These are phyloP conservation scores for Misgurnus mizolepis DNA, from an alignment of 2,113 vertebrate species.

Conservation along the genomic window DNA sequence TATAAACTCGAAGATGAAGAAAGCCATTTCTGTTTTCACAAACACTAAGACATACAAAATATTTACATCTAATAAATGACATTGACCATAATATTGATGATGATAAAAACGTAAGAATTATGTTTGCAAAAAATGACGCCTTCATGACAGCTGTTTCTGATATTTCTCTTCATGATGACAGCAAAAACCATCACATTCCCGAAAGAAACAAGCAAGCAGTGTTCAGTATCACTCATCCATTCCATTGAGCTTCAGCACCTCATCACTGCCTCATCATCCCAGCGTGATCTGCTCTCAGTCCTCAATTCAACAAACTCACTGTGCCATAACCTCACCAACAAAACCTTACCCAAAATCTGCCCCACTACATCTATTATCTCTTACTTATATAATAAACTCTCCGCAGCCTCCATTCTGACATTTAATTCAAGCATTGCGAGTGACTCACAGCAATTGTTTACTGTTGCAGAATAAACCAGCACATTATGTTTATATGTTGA, in stretches of 20 bases:
- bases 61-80: neutral
- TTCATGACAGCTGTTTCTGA: conserved; percentile 72
- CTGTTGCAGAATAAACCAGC: neutral
- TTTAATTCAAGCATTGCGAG: neutral
- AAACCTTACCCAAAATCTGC: neutral
- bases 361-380: neutral
- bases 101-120: conserved; percentile 49
- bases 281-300: neutral
- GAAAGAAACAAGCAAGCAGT: neutral
- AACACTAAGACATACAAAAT: neutral
- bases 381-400: neutral
- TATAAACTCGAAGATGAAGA: conserved; percentile 34
- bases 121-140: conserved; percentile 42
- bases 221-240: neutral
- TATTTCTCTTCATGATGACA: conserved; percentile 60
- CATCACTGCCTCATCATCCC: neutral
- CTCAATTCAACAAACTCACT: neutral
- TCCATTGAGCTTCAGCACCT: neutral
- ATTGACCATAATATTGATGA: conserved; percentile 40
- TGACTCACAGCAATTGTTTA: neutral
- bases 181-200: conserved; percentile 32
- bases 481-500: neutral
- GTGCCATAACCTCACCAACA: too few species aligned
- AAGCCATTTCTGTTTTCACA: conserved; percentile 15
- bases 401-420: neutral